A percentile compares a stretch with the other conserved stretches of the same genome.
Evolutionary conservation across 2,888 invertebrate species (phyloP).

Genomic region (Scaptomyza tumidula): DNA sequence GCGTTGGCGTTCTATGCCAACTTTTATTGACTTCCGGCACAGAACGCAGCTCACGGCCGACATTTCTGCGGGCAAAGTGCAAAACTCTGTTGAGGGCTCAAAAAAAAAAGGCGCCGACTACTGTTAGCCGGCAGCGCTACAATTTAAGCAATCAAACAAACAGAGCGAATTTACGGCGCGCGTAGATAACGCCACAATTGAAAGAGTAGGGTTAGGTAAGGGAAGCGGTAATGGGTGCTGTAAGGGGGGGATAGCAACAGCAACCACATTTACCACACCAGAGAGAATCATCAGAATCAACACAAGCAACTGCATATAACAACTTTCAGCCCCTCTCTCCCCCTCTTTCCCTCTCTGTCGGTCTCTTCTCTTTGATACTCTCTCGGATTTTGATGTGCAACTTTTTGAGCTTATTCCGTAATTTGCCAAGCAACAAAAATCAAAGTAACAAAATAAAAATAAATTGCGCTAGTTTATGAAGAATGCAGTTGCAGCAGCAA

Average conservation of each 20-base stretch:
- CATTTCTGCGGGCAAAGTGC: slow-evolving; percentile 58
- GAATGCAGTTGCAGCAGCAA: no score
- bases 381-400: no score
- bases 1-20: slow-evolving; percentile 56
- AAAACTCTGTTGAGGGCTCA: slow-evolving; percentile 51
- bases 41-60: slow-evolving; percentile 15
- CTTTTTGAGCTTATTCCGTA: no score
- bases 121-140: slow-evolving; percentile 16
- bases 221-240: neutral
- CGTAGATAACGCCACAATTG: neutral
- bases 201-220: neutral
- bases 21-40: slow-evolving; percentile 76
- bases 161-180: no score
- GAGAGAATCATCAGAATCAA: slow-evolving; percentile 55
- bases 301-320: slow-evolving; percentile 35
- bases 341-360: neutral
- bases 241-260: neutral
- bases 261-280: slow-evolving; percentile 38
- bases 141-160: no score
- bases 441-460: no score
- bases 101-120: no score
- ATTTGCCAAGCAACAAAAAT: no score
- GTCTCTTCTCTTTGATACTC: no score
- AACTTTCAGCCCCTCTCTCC: slow-evolving; percentile 7
- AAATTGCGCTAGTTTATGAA: no score